Evolutionary conservation across 2,888 invertebrate genomes (phyloP).

Genomic region (Acleris holmiana): DNA sequence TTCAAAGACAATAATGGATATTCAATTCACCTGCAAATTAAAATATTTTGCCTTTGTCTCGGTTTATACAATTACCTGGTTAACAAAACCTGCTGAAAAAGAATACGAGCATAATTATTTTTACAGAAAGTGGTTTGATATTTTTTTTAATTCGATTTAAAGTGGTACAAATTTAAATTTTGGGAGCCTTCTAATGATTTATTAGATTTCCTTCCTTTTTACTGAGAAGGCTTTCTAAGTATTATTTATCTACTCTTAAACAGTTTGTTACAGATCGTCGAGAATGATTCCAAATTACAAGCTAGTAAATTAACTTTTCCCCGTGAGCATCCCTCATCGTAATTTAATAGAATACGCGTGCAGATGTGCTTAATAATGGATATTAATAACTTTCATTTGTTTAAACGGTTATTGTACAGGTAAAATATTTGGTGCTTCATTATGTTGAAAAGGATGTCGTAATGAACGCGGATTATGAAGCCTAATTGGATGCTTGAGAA

Average conservation of each 20-base stretch:
- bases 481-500: slow-evolving; percentile 5
- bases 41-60: too few relatives aligned
- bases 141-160: too few relatives aligned
- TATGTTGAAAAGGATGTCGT: slow-evolving; percentile 4
- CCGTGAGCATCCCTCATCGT: slow-evolving; percentile 15
- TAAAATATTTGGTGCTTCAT: slow-evolving; percentile 14
- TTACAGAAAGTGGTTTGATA: too few relatives aligned
- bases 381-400: slow-evolving; percentile 18
- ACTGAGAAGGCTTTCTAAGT: too few relatives aligned
- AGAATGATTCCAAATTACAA: slow-evolving; percentile 9
- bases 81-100: too few relatives aligned
- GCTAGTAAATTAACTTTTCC: slow-evolving; percentile 14
- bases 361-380: slow-evolving; percentile 22
- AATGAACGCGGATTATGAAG: slow-evolving; percentile 8
- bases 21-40: too few relatives aligned
- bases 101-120: too few relatives aligned
- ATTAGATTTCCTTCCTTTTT: too few relatives aligned
- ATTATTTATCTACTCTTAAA: background rate
- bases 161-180: too few relatives aligned
- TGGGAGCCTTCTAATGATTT: too few relatives aligned
- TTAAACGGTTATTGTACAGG: slow-evolving; percentile 7
- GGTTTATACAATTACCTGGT: too few relatives aligned
- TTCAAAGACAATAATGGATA: too few relatives aligned
- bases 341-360: slow-evolving; percentile 18
- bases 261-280: background rate